Evolutionary conservation across 2,888 invertebrate species (phyloP).

Genomic region (Luffia ferchaultella): DNA sequence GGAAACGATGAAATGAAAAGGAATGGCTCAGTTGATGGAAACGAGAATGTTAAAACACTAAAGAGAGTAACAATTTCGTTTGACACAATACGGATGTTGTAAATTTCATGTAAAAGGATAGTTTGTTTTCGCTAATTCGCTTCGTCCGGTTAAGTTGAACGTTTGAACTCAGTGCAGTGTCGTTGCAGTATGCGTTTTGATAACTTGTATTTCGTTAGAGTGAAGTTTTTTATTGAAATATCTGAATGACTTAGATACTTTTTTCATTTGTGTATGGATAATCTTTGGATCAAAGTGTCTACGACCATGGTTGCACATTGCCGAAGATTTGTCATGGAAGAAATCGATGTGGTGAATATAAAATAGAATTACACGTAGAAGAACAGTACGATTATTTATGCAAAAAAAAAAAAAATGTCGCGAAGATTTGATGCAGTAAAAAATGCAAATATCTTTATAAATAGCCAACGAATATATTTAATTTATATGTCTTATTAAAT

Average conservation of each 20-base stretch:
- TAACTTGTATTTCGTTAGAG: neutral
- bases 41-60: no score
- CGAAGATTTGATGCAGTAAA: no score
- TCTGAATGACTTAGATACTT: no score
- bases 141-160: neutral
- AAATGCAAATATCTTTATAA: no score
- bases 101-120: neutral
- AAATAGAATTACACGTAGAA: no score
- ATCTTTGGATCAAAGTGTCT: neutral
- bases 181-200: neutral
- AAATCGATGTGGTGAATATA: neutral
- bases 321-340: neutral
- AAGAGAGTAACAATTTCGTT: no score
- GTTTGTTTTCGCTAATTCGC: neutral
- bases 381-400: no score
- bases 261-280: neutral
- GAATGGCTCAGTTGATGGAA: no score
- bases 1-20: no score
- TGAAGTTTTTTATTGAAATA: neutral
- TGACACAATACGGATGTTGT: neutral
- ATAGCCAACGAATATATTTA: no score
- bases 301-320: neutral
- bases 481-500: no score
- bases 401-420: no score
- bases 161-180: neutral